Evolutionary conservation across 2,797 vertebrate species (phyloP).

Genomic region (Molossus molossus): DNA sequence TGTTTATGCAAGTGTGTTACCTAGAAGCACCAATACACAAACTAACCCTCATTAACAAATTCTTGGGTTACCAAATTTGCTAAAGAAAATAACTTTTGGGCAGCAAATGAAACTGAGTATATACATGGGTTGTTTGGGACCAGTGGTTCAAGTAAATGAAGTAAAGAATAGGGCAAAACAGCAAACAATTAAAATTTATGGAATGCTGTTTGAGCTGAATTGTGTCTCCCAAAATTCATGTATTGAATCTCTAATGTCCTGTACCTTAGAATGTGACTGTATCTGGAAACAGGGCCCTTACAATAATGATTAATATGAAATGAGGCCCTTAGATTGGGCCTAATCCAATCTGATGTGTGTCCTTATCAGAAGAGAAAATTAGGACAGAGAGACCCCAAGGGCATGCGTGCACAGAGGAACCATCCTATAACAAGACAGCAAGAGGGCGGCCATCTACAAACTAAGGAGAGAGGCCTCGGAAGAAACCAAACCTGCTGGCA

Average conservation of each 20-base stretch:
- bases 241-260: neutral
- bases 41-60: neutral
- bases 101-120: neutral
- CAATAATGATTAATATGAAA: neutral
- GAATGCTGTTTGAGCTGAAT: neutral
- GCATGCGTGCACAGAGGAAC: accelerated
- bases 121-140: neutral
- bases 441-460: neutral
- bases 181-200: neutral
- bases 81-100: neutral
- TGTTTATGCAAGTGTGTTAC: neutral
- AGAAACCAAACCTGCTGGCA: neutral
- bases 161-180: neutral
- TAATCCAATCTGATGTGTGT: neutral
- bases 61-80: neutral
- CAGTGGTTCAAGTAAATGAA: neutral
- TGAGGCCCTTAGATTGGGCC: accelerated
- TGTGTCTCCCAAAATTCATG: neutral
- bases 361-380: neutral
- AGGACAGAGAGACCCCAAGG: neutral
- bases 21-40: neutral
- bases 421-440: accelerated
- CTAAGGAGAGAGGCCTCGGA: neutral
- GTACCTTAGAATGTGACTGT: neutral
- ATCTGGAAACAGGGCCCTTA: neutral